Base-by-base conservation (phyloP, 2,888 invertebrate genomes). In the Scaptodrosophila latifasciaeformis region DNA sequence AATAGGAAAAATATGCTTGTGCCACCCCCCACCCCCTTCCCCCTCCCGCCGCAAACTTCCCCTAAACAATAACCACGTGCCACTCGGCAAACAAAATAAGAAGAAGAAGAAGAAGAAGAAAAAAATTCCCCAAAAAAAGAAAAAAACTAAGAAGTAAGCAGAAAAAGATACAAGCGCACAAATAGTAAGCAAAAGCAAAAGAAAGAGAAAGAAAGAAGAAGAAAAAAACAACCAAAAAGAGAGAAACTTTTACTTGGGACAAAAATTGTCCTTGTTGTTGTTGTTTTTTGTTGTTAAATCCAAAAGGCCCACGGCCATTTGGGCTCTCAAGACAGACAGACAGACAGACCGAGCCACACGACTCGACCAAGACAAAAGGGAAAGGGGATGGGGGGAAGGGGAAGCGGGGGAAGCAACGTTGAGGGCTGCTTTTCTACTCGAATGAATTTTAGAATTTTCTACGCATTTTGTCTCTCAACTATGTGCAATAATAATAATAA, bases 361-460 rank as follows among this genome's bases (percentile, higher is more conserved):
- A 24, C 24, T 24, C 4, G 3, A 24, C 24, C 24, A 24, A 24
- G 7, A 24, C 3, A 24, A 3, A 24, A 24, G 24, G 7, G 27
- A 5, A 5, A 31, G 31, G 31, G 31, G 31, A n/a, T 31, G n/a
- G 31, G 31, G 31, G 31, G 31, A 31, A n/a, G 31, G 31, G 10
- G 31, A 31, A 12, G 31, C n/a, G 31, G 10, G 10, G 4, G 19
- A 21, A 6, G 19, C 21, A 40, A 21, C 15, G 2, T 31, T 6
- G 35, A 61, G 51, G 49, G 47, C 39, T 61, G 65, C 54, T 65
- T 65, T 65, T 62, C 59, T 54, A 59, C 62, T 59, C 50, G 55
- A 65, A 65, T 62, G 62, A 54, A 65, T 65, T 65, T 65, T 65
- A 65, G 65, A 65, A 62, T 62, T 65, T 62, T 56, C 64, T 55